These are phyloP conservation scores for Nephila pilipes DNA, from an alignment of 1,140 invertebrate genomes.

Conservation along the genomic window DNA sequence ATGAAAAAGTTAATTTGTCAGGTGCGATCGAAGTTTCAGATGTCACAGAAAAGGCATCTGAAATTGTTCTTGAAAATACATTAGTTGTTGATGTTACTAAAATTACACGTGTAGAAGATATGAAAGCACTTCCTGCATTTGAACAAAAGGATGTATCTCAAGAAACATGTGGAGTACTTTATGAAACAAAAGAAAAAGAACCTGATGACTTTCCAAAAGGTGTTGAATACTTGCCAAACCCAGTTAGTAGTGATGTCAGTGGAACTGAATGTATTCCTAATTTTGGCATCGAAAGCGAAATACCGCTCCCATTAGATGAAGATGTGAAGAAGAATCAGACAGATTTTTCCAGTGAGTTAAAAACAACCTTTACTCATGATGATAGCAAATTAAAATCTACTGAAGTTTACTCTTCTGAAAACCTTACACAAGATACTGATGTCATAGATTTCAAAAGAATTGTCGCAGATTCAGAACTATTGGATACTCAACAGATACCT, in stretches of 20 bases:
- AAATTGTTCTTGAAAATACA: neutral
- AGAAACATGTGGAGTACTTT: neutral
- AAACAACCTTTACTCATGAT: neutral
- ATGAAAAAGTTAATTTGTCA: neutral
- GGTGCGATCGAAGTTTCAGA: neutral
- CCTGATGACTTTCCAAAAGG: conserved; percentile 39
- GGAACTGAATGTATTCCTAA: conserved; percentile 49
- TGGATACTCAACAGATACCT: neutral
- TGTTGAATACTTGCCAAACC: conserved; percentile 30
- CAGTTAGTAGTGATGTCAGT: conserved; percentile 48
- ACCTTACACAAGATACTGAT: neutral
- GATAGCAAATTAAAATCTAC: neutral
- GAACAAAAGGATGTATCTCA: neutral
- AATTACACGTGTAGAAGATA: neutral
- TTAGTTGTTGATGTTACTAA: neutral
- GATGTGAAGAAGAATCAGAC: neutral
- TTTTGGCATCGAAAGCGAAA: conserved; percentile 32
- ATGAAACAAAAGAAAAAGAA: conserved; percentile 54
- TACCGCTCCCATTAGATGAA: neutral
- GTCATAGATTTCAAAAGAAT: neutral
- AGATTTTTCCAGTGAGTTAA: neutral
- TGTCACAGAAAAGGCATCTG: neutral
- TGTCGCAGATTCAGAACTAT: neutral
- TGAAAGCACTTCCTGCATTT: neutral
- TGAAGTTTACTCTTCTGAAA: neutral